Evolutionary conservation across 2,888 invertebrate genomes (phyloP), one percentile per base, ranked within the genome.

Genomic region (Chrysomela aeneicollis): DNA sequence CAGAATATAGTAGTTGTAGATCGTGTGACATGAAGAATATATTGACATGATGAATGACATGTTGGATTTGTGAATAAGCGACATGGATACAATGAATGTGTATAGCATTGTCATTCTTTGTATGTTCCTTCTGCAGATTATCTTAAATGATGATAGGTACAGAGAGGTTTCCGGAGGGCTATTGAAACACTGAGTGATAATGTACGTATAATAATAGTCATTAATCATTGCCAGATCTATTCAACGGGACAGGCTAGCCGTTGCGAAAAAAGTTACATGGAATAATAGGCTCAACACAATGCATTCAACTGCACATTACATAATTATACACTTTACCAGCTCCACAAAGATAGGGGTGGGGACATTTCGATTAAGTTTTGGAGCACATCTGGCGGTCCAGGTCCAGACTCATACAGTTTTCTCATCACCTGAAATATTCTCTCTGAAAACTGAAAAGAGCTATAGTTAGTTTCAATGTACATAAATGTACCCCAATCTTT

Each of bases 321-420:
- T 65, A 62, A 65, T 65, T 61, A 65, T 58, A 61, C 61, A 57
- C 59, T 54, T 53, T 58, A 65, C 59, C 53, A 59, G 61, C 22
- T 53, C 22, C 46, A 58, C 18, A 53, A 59, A 53, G 58, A 50
- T 6, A 47, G 55, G 65, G 61, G 58, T 52, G 52, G 54, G 21
- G 18, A 53, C 37, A 57, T 53, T 61, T 65, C 49, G 65, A 62
- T 59, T 53, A 58, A 65, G 58, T 58, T 61, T 61, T 50, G 46
- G 54, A 52, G 53, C 65, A 62, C 65, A 61, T 61, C 61, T 65
- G 65, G 42, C 42, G 12, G 42, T 15, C 10, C 42, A 42, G 42
- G 42, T 42, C 42, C 42, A 15, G 42, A 42, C 42, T 42, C 6
- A 2, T 6, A 42, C 3, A n/a, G n/a, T 26, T 26, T 26, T 26